Evolutionary conservation across 2,888 invertebrate species (phyloP), one percentile per base, ranked within the genome.

Genomic region (Polylopha cassiicola): DNA sequence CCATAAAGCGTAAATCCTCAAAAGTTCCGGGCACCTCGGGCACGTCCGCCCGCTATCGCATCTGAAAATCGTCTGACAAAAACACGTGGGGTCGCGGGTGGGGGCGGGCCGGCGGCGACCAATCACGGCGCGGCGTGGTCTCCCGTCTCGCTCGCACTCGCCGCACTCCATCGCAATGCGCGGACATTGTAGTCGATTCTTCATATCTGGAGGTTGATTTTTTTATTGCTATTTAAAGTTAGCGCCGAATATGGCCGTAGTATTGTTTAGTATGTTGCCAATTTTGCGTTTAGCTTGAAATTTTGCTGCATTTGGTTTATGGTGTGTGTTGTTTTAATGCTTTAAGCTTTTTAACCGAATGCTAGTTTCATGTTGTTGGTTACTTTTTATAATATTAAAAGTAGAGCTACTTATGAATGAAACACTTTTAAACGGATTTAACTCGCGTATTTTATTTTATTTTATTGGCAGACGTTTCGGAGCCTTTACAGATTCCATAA

Each of bases 181-280:
- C 68, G 71, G 64, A 66, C 68, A 68, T 66, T 56, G 61, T 62
- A 73, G 68, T 72, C 73, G 73, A 76, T 77, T 72, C 65, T 75
- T 78, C 74, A 75, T 74, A 70, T 68, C 65, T 61, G 61, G 56
- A 63, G 65, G 65, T 68, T 71, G 68, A 67, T 73, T 76, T 58
- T 75, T 77, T 79, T 74, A 73, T 73, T 58, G 68, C 61, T 54
- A 56, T 73, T 71, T 65, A 61, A 73, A 72, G 71, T 73, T 58
- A 51, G 53, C 55, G 55, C 48, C 55, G 48, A 66, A 65, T 65
- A 65, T 61, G 62, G 62, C 55, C 48, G 55, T 45, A 46, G 51
- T 50, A n/a, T 34, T 50, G 55, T 58, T 63, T 64, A 58, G 55
- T 65, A 65, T 65, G 63, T 60, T 55, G 62, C 59, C 53, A 60